These are phyloP conservation scores for Cephus pygmeus DNA, from an alignment of 2,888 invertebrate genomes.

Conservation along the genomic window DNA sequence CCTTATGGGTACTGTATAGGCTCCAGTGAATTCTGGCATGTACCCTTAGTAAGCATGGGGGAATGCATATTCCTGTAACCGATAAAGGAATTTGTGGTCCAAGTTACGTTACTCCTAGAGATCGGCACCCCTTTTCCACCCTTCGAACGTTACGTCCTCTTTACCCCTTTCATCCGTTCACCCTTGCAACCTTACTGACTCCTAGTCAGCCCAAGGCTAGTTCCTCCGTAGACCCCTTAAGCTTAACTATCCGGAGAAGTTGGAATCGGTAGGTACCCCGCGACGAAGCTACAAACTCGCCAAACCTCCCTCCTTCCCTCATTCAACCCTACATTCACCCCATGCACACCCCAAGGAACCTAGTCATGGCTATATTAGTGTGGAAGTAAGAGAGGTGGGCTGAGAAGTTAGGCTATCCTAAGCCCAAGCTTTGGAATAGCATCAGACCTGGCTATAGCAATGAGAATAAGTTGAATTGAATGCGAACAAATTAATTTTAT, in stretches of 20 bases:
- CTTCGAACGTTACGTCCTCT: conserved; percentile 12
- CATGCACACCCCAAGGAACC: conserved; percentile 8
- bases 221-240: conserved; percentile 48
- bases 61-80: conserved; percentile 25
- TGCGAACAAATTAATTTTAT: neutral
- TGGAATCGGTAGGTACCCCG: conserved; percentile 44
- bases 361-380: conserved; percentile 24
- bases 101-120: conserved; percentile 47
- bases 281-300: conserved; percentile 45
- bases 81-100: conserved; percentile 54
- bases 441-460: neutral
- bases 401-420: conserved; percentile 2
- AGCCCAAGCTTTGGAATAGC: conserved; percentile 11
- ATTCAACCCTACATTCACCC: neutral
- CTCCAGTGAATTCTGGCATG: neutral
- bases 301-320: conserved; percentile 19
- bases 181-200: conserved; percentile 50
- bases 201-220: conserved; percentile 51
- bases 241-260: conserved; percentile 58
- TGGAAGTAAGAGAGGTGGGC: conserved; percentile 11
- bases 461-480: neutral
- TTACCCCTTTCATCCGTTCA: conserved; percentile 43
- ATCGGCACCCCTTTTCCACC: conserved; percentile 33
- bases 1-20: neutral
- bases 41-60: neutral